Conservation (phyloP, 1,140 invertebrate genomes). For the Maconellicoccus hirsutus region DNA sequence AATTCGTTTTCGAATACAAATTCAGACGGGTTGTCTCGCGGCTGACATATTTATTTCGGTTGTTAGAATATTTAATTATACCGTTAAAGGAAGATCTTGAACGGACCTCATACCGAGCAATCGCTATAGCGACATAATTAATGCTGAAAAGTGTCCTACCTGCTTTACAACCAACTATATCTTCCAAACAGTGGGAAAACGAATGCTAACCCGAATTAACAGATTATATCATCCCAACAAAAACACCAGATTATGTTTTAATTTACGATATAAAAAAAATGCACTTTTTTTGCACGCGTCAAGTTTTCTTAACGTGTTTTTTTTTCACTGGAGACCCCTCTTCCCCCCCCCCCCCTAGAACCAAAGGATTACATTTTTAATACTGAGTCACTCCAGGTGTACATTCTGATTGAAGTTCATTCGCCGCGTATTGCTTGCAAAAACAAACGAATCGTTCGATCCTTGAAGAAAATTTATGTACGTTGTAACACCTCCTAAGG, state of each 20-base stretch:
- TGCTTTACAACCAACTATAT: neutral
- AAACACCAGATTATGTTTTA: neutral
- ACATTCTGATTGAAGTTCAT: no score
- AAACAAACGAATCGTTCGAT: no score
- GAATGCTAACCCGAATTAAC: conserved; percentile 2
- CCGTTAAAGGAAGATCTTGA: conserved; percentile 1
- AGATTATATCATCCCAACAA: neutral
- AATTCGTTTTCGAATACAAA: conserved; percentile 9
- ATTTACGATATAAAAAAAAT: neutral
- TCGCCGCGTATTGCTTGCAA: no score
- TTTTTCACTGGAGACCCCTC: no score
- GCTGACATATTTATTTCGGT: neutral
- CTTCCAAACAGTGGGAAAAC: conserved; percentile 2
- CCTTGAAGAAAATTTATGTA: no score
- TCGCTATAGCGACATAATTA: neutral
- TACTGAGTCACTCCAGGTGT: no score
- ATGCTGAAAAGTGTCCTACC: conserved; percentile 7
- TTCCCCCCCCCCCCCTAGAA: no score
- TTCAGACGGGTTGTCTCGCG: neutral
- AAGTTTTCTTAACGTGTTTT: no score
- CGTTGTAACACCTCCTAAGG: no score
- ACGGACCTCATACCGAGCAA: conserved; percentile 2
- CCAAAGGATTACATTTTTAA: no score
- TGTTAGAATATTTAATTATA: conserved; percentile 10
- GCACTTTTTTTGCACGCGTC: neutral